phyloP scores from a whole-genome alignment of 2,888 invertebrate species.

The Abrostola triplasia region DNA sequence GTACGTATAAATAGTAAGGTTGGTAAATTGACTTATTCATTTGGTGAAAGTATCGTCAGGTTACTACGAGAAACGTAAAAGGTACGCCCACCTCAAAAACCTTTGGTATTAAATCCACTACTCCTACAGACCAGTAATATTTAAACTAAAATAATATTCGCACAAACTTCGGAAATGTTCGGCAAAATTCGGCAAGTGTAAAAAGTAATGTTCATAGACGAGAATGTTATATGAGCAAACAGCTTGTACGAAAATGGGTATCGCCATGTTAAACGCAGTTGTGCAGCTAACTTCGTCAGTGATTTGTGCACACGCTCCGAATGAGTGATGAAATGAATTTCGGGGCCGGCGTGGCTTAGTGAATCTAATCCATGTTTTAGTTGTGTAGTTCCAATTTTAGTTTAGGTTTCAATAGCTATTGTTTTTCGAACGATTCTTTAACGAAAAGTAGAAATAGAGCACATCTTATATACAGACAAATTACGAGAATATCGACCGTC shows the following conservation, averaged over 20 bases:
- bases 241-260: constrained; percentile 51
- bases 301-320: constrained; percentile 55
- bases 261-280: constrained; percentile 64
- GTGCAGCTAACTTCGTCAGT: constrained; percentile 58
- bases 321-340: constrained; percentile 49
- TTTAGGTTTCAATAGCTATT: constrained; percentile 5
- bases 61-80: too few relatives aligned
- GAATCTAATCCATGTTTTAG: constrained; percentile 26
- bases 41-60: too few relatives aligned
- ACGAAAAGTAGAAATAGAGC: too few relatives aligned
- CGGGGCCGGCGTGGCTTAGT: constrained; percentile 27
- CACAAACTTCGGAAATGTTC: constrained; percentile 22
- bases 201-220: constrained; percentile 26
- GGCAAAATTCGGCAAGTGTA: constrained; percentile 20
- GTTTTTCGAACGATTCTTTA: constrained; percentile 6
- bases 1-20: too few relatives aligned
- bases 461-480: too few relatives aligned
- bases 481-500: too few relatives aligned
- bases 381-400: background rate
- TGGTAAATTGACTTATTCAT: too few relatives aligned
- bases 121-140: constrained; percentile 28
- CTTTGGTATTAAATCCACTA: constrained; percentile 18
- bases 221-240: constrained; percentile 33
- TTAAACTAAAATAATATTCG: constrained; percentile 21
- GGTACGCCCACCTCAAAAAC: background rate